Conservation (phyloP, 2,888 invertebrate genomes). For the Phengaris alcon region DNA sequence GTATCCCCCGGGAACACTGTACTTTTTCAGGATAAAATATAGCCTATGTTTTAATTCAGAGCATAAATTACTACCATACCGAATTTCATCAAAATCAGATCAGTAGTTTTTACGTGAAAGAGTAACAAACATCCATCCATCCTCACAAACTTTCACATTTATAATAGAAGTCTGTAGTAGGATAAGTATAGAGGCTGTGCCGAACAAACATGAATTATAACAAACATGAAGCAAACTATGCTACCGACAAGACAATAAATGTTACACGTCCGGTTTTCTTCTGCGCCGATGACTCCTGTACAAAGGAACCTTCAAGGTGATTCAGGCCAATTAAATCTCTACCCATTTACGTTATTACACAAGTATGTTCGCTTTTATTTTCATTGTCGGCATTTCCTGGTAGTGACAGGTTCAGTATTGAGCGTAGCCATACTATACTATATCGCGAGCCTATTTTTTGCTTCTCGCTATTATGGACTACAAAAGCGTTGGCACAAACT, state of each 20-base stretch:
- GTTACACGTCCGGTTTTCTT: background rate
- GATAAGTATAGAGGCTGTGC: too few relatives aligned
- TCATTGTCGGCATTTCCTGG: constrained; percentile 29
- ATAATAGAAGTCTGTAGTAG: too few relatives aligned
- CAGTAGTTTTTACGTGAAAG: too few relatives aligned
- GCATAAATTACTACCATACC: too few relatives aligned
- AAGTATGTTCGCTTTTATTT: constrained; percentile 27
- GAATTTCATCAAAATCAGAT: too few relatives aligned
- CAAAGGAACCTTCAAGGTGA: constrained; percentile 7
- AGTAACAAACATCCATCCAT: too few relatives aligned
- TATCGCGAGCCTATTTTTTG: constrained; percentile 24
- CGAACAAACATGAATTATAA: background rate
- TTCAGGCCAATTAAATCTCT: background rate
- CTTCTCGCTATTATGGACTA: background rate
- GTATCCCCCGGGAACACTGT: too few relatives aligned
- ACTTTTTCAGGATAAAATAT: too few relatives aligned
- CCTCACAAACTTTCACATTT: too few relatives aligned
- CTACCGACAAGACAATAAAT: background rate
- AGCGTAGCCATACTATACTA: background rate
- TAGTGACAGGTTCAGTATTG: constrained; percentile 20
- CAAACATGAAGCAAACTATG: background rate
- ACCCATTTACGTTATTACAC: constrained; percentile 9
- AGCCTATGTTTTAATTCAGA: too few relatives aligned
- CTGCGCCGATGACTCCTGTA: constrained; percentile 3
- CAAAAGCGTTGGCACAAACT: background rate